Conservation (phyloP, 1,140 invertebrate species). For the Drosophila albomicans region DNA sequence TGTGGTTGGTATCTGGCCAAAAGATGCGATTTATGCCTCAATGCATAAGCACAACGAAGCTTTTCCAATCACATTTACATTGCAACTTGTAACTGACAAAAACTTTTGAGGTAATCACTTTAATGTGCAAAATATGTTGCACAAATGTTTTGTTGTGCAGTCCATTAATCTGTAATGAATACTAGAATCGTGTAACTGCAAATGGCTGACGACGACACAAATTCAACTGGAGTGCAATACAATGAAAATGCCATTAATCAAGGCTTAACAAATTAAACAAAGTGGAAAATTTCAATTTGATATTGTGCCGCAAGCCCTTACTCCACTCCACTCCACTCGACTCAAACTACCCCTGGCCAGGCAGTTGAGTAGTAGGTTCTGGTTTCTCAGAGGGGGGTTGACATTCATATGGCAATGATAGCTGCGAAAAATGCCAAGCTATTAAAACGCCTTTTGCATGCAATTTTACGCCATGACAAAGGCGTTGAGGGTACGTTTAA, state of each 20-base stretch:
- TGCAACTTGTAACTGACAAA: neutral
- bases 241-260: slow-evolving; percentile 77
- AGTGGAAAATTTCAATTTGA: slow-evolving; percentile 78
- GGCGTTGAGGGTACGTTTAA: slow-evolving; percentile 29
- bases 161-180: slow-evolving; percentile 20
- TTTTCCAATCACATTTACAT: neutral
- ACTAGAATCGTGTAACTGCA: slow-evolving; percentile 1
- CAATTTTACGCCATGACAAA: slow-evolving; percentile 32
- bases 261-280: slow-evolving; percentile 75
- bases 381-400: slow-evolving; percentile 41
- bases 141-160: neutral
- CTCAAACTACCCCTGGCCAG: slow-evolving; percentile 20
- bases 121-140: neutral
- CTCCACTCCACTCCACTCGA: neutral
- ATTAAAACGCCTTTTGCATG: slow-evolving; percentile 68
- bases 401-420: slow-evolving; percentile 61
- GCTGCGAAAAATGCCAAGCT: slow-evolving; percentile 58
- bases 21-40: slow-evolving; percentile 1
- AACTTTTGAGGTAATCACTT: neutral
- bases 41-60: slow-evolving; percentile 5
- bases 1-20: slow-evolving; percentile 1
- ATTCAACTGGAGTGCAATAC: slow-evolving; percentile 38
- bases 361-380: slow-evolving; percentile 12
- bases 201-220: slow-evolving; percentile 5
- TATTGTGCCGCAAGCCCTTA: slow-evolving; percentile 43